Evolutionary conservation across 2,888 invertebrate species (phyloP), one percentile per base, ranked within the genome.

Genomic region (Neoscelio sp.): DNA sequence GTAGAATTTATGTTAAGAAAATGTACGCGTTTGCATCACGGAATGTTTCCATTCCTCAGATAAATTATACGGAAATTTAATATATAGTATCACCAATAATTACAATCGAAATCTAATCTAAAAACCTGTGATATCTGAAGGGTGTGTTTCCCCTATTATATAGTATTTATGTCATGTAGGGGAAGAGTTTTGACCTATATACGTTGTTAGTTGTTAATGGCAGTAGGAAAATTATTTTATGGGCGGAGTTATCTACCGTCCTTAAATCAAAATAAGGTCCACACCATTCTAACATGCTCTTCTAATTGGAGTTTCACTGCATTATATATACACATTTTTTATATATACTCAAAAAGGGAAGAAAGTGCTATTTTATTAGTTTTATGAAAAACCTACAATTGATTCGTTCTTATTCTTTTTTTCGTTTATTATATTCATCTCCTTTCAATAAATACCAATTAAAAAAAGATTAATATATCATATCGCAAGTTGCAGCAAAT

Each of bases 121-220:
- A 40, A 40, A 56, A 40, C 15, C 26, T 15, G 26, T 15, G 40
- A 56, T 40, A 26, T 56, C 56, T 40, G 40, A 56, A 56, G 26
- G 56, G 33, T 40, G 13, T 40, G 28, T 40, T 40, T 28, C 10
- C 15, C 56, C 26, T 10, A 40, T 56, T 56, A 56, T 40, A 15
- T 40, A 56, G 56, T 18, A 20, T n/a, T 17, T 26, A 5, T 20
- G 10, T 23, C 17, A 56, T 26, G 0, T 17, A 56, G 6, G 40
- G 40, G 26, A 20, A n/a, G n/a, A 40, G 26, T 17, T 56, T 56
- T 40, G 26, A 56, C 40, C 40, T 56, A 56, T 56, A 56, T 56
- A 40, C 40, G 28, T 38, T 40, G 35, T 56, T 40, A 15, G 26
- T 40, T 56, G 40, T 40, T 35, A 54, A 35, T 54, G 35, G 13